Percentiles rank a stretch among this genome's conserved stretches.
These are phyloP conservation scores for Paracyclopina nana DNA, from an alignment of 1,140 invertebrate genomes.

Conservation along the genomic window DNA sequence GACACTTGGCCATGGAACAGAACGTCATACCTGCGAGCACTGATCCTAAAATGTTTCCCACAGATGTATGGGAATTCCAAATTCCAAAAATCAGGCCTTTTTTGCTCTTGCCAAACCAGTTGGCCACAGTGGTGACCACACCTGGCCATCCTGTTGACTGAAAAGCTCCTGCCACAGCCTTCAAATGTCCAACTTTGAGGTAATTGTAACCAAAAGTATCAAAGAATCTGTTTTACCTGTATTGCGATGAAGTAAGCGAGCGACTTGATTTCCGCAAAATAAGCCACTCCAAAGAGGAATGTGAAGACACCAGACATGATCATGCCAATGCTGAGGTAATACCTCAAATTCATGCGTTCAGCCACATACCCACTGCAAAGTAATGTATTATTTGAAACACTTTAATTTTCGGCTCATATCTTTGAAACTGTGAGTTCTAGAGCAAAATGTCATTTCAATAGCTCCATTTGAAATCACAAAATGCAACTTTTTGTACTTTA, in stretches of 20 bases:
- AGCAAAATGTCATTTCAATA: too few species aligned
- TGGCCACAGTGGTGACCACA: conserved; percentile 74
- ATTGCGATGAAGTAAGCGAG: conserved; percentile 65
- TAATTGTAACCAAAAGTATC: background rate
- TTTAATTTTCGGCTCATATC: too few species aligned
- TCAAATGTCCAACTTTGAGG: background rate
- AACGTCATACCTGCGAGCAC: conserved; percentile 30
- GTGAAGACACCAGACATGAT: conserved; percentile 63
- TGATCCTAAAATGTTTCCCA: conserved; percentile 75
- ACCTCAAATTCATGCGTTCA: conserved; percentile 69
- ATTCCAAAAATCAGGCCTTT: conserved; percentile 78
- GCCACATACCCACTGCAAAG: conserved; percentile 59
- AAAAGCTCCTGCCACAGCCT: conserved; percentile 57
- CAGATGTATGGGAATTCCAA: conserved; percentile 85
- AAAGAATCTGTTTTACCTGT: conserved; percentile 38
- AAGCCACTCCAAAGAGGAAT: conserved; percentile 72
- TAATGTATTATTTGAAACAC: too few species aligned
- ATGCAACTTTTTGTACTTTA: too few species aligned
- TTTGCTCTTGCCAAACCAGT: conserved; percentile 86
- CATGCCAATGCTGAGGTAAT: conserved; percentile 78
- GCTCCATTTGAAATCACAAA: too few species aligned
- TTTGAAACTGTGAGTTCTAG: too few species aligned
- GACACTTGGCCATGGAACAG: conserved; percentile 18
- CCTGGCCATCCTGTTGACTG: conserved; percentile 85
- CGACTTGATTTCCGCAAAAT: conserved; percentile 56